Evolutionary conservation across 2,888 invertebrate genomes (phyloP).

Genomic region (Coecobrya sp.): DNA sequence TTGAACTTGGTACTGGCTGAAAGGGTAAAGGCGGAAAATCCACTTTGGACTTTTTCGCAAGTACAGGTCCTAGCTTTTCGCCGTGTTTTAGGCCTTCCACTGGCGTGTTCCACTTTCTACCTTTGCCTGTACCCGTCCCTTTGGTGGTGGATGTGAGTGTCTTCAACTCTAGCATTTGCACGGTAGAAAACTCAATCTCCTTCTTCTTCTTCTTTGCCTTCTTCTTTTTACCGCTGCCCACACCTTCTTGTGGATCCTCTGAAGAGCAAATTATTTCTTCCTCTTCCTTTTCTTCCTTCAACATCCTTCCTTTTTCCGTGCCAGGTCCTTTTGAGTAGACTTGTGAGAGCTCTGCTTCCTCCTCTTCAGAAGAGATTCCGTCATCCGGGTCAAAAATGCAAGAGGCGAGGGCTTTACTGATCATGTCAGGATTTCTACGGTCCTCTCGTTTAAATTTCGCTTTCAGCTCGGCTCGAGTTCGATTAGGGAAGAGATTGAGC

Average conservation of each 20-base stretch:
- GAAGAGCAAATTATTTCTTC: slow-evolving; percentile 67
- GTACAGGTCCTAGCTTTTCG: background rate
- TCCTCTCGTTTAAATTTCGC: slow-evolving; percentile 98
- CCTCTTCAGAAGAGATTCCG: slow-evolving; percentile 80
- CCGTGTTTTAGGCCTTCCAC: slow-evolving; percentile 35
- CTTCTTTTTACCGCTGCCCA: slow-evolving; percentile 27
- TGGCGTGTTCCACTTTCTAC: slow-evolving; percentile 60
- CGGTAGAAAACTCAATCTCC: slow-evolving; percentile 7
- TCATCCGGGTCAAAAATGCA: slow-evolving; percentile 85
- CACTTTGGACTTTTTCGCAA: too few species aligned
- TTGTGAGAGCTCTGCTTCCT: slow-evolving; percentile 73
- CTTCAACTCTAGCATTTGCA: slow-evolving; percentile 60
- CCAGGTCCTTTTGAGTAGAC: background rate
- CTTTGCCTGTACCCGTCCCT: slow-evolving; percentile 38
- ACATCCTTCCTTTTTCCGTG: slow-evolving; percentile 50
- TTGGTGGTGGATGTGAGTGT: background rate
- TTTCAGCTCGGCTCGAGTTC: slow-evolving; percentile 94
- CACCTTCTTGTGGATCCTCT: slow-evolving; percentile 37
- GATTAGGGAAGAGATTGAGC: slow-evolving; percentile 93
- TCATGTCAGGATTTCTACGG: slow-evolving; percentile 91
- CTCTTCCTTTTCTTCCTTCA: slow-evolving; percentile 60
- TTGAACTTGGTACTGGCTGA: too few species aligned
- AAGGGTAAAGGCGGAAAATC: too few species aligned
- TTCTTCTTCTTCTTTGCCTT: background rate
- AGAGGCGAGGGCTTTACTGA: slow-evolving; percentile 91